These are phyloP conservation scores for Chrysochloris asiatica DNA, from an alignment of 2,113 vertebrate species.

Conservation along the genomic window DNA sequence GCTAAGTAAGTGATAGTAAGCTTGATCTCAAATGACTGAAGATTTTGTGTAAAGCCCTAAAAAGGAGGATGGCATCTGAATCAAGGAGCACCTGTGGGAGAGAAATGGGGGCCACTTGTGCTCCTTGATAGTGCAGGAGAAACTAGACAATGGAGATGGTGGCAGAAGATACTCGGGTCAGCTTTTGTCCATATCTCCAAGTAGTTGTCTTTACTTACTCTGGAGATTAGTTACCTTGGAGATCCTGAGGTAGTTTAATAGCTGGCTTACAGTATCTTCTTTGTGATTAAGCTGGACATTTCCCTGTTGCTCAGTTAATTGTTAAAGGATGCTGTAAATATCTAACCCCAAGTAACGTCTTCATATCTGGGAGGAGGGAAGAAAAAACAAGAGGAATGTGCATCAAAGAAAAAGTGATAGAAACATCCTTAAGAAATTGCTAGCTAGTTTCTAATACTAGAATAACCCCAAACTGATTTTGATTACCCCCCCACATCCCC, in stretches of 20 bases:
- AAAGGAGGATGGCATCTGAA: not conserved
- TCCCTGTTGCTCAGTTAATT: not conserved
- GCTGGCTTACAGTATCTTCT: not conserved
- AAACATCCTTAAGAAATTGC: not conserved
- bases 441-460: not conserved
- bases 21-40: not conserved
- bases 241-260: not conserved
- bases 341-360: not conserved
- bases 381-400: not conserved
- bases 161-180: not conserved
- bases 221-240: not conserved
- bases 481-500: not conserved
- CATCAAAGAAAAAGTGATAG: not conserved
- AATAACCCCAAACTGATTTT: not conserved
- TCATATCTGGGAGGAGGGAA: not conserved
- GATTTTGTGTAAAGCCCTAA: not conserved
- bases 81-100: not conserved
- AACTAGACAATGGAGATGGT: not conserved
- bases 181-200: not conserved
- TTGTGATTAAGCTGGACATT: not conserved
- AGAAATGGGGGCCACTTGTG: not conserved
- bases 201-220: not conserved
- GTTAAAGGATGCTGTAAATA: not conserved
- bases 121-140: not conserved
- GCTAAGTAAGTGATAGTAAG: not conserved